Evolutionary conservation across 37 sponge, comb jelly and placozoan species (phyloP), one percentile per base, ranked within the genome.

Genomic region (Amphimedon queenslandica): DNA sequence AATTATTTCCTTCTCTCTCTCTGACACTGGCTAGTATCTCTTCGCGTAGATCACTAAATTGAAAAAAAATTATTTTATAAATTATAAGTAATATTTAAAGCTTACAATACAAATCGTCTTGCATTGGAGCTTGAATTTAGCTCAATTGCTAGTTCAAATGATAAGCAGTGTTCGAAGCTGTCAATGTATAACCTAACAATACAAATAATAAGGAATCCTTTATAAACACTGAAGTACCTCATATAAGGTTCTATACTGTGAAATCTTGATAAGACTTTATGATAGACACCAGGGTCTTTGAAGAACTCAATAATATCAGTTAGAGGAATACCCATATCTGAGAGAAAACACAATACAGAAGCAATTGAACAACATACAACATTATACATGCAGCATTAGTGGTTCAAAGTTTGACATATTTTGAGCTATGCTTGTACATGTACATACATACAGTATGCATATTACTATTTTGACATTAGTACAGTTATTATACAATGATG

Each of bases 241-340:
- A 29, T 23, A 3, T 24, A 28, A 29, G 73, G 56, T 25, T 47
- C 21, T 27, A 72, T 72, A 3, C 73, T 55, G 29, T 55, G 34
- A 31, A 35, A 72, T 33, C 73, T 56, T 25, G 57, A 30, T 28
- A 72, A 55, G 21, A 72, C 73, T 18, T 31, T 27, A n/a, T 60
- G 60, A 39, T 74, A 74, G 3, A 34, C 42, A 58, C 32, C 13
- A 16, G 63, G 21, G 31, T 36, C 13, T 3, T 33, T 58, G 64
- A 74, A 61, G 41, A 61, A 74, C 42, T 63, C 75, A 3, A 58
- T 58, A 2, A 74, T 60, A 16, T 60, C 23, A 1, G 3, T 18
- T 2, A 60, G 24, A 3, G 63, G 63, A 4, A 74, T 37, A 31
- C 64, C 64, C 40, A 40, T 42, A 74, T 25, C 75, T 74, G 64